Evolutionary conservation across 1,140 invertebrate species (phyloP).

Genomic region (Agrilus planipennis): DNA sequence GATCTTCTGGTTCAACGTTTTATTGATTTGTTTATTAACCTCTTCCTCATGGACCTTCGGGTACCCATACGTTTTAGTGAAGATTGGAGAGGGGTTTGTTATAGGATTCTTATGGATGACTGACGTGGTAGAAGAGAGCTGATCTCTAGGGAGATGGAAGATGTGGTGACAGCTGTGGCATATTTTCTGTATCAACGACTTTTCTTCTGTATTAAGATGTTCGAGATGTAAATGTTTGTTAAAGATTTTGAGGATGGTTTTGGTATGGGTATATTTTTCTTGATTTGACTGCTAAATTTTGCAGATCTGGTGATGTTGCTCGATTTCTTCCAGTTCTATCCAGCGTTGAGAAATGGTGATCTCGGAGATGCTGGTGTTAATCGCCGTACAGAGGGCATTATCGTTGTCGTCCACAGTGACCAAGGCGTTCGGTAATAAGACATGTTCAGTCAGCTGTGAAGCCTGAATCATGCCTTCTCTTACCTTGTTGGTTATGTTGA

Average conservation of each 20-base stretch:
- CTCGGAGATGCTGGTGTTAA: background rate
- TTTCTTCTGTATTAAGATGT: slow-evolving; percentile 14
- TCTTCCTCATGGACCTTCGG: slow-evolving; percentile 14
- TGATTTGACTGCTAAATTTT: slow-evolving; percentile 19
- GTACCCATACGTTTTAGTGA: slow-evolving; percentile 13
- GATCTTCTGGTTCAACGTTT: slow-evolving; percentile 14
- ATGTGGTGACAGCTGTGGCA: slow-evolving; percentile 4
- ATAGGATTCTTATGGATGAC: slow-evolving; percentile 9
- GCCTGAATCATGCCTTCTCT: slow-evolving; percentile 1
- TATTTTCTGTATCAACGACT: slow-evolving; percentile 2
- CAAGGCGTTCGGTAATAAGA: slow-evolving; percentile 1
- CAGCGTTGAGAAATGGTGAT: background rate
- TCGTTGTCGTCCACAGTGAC: slow-evolving; percentile 6
- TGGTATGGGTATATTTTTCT: slow-evolving; percentile 23
- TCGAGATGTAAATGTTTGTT: background rate
- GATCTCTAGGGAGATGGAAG: slow-evolving; percentile 7
- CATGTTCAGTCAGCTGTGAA: background rate
- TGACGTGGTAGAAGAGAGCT: slow-evolving; percentile 6
- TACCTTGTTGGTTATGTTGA: background rate
- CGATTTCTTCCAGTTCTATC: background rate
- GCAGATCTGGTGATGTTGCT: background rate
- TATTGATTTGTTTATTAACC: slow-evolving; percentile 14
- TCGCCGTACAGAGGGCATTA: background rate
- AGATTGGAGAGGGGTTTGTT: slow-evolving; percentile 4
- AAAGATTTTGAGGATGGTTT: background rate